Evolutionary conservation across 23 tunicate species (phyloP).

Genomic region (Trididemnum miniatum): DNA sequence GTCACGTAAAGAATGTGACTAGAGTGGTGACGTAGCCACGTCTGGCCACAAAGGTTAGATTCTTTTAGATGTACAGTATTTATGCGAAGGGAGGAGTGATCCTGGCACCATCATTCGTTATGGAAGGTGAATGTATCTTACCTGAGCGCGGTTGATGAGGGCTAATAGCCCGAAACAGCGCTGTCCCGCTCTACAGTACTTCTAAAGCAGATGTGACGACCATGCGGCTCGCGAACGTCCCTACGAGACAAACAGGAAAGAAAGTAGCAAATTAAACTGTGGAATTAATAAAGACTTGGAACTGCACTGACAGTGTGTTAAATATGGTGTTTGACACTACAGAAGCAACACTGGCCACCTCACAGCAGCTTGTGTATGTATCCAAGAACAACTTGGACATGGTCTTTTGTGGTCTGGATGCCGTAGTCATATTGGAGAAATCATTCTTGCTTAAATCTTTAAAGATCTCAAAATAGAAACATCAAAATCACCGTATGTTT

Average conservation of each 20-base stretch:
- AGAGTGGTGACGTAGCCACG: too few species aligned
- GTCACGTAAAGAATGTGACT: too few species aligned
- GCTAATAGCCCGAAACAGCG: too few species aligned
- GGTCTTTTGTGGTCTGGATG: slow-evolving; percentile 30
- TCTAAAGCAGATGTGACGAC: too few species aligned
- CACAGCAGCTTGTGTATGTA: slow-evolving; percentile 32
- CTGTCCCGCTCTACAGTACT: too few species aligned
- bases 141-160: too few species aligned
- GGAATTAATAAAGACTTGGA: not conserved
- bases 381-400: slow-evolving; percentile 15
- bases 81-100: too few species aligned
- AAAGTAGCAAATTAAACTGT: slow-evolving; percentile 2
- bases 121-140: too few species aligned
- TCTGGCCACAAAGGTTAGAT: too few species aligned
- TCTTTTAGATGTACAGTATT: too few species aligned
- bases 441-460: slow-evolving; percentile 1
- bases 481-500: slow-evolving; percentile 13
- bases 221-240: too few species aligned
- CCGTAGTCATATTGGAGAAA: slow-evolving; percentile 3
- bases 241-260: not conserved
- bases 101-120: too few species aligned
- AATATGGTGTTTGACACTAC: slow-evolving; percentile 26
- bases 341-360: slow-evolving; percentile 28
- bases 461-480: slow-evolving; percentile 15
- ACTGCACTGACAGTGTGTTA: not conserved